Conservation (phyloP, 1,140 invertebrate genomes). For the Tribolium madens region DNA sequence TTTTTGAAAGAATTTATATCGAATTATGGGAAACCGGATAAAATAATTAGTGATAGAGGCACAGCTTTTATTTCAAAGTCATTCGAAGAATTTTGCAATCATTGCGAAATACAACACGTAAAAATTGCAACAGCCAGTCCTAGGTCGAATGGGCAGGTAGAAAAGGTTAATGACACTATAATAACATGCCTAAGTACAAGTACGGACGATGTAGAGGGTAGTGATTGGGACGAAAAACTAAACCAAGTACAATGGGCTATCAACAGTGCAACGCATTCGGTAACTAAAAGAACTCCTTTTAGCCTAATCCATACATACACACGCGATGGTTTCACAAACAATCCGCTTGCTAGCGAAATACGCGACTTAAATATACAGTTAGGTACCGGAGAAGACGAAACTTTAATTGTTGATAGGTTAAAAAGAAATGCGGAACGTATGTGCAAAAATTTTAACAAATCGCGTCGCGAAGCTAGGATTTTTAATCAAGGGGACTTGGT, state of each 20-base stretch:
- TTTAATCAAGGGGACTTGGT: too few relatives aligned
- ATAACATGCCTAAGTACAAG: slow-evolving; percentile 19
- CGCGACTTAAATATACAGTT: too few relatives aligned
- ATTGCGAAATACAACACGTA: slow-evolving; percentile 49
- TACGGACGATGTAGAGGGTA: background rate
- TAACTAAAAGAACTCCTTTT: slow-evolving; percentile 44
- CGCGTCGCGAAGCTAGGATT: too few relatives aligned
- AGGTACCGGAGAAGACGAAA: too few relatives aligned
- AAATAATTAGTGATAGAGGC: slow-evolving; percentile 52
- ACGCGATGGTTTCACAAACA: slow-evolving; percentile 8
- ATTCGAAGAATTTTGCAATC: slow-evolving; percentile 54
- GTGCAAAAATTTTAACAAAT: too few relatives aligned
- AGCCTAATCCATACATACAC: slow-evolving; percentile 14
- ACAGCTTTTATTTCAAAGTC: slow-evolving; percentile 51
- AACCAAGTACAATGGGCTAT: slow-evolving; percentile 48
- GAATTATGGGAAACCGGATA: slow-evolving; percentile 45
- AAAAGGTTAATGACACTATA: slow-evolving; percentile 51
- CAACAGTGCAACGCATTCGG: slow-evolving; percentile 42
- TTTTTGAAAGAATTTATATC: slow-evolving; percentile 46
- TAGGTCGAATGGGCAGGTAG: slow-evolving; percentile 56
- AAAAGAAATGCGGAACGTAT: too few relatives aligned
- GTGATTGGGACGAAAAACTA: slow-evolving; percentile 42
- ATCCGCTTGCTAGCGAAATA: background rate
- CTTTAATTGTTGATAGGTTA: too few relatives aligned
- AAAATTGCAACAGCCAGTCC: slow-evolving; percentile 55